These are phyloP conservation scores for Sinocyclocheilus grahami DNA, from an alignment of 2,113 vertebrate genomes.

Conservation along the genomic window DNA sequence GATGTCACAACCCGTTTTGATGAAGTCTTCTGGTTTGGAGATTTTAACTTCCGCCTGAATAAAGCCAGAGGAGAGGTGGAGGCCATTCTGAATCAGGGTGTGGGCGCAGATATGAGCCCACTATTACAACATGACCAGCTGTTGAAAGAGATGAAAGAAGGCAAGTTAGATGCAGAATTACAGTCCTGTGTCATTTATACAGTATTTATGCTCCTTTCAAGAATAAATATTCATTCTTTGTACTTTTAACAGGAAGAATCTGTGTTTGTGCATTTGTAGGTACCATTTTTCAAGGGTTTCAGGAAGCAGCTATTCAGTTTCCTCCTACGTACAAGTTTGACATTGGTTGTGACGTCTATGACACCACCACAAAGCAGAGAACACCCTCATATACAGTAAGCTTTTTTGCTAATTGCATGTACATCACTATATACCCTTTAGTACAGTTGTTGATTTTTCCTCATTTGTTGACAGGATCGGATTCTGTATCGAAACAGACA, in stretches of 20 bases:
- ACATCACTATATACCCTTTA: slow-evolving; percentile 16
- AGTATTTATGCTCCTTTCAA: neutral
- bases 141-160: slow-evolving; percentile 83
- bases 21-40: slow-evolving; percentile 97
- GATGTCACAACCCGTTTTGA: slow-evolving; percentile 95
- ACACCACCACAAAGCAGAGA: slow-evolving; percentile 91
- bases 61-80: slow-evolving; percentile 84
- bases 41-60: slow-evolving; percentile 94
- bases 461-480: slow-evolving; percentile 79
- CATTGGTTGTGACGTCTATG: slow-evolving; percentile 88
- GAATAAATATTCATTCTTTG: neutral
- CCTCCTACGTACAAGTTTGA: slow-evolving; percentile 96
- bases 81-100: slow-evolving; percentile 74
- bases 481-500: slow-evolving; percentile 88
- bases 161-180: slow-evolving; percentile 65
- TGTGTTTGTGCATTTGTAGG: slow-evolving; percentile 68
- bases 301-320: slow-evolving; percentile 87
- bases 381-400: slow-evolving; percentile 95
- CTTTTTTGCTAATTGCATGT: neutral
- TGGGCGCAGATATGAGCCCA: slow-evolving; percentile 63
- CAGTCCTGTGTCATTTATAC: neutral
- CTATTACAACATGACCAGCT: slow-evolving; percentile 91
- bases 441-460: neutral
- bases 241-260: neutral
- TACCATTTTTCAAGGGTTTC: slow-evolving; percentile 93